Conservation (phyloP, 2,888 invertebrate genomes). For the Leucophora obtusa region DNA sequence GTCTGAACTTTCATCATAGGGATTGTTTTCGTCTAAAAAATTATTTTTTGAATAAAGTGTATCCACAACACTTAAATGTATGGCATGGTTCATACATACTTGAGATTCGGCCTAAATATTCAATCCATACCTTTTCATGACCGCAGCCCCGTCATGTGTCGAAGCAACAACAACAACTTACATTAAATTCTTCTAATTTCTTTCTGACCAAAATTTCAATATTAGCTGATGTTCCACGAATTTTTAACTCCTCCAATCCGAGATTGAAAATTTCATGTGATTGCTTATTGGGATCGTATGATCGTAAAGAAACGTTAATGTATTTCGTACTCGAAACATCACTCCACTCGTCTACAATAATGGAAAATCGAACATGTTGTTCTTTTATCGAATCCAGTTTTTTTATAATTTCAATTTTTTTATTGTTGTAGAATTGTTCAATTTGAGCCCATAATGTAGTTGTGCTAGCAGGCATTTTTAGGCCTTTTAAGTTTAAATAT, state of each 20-base stretch:
- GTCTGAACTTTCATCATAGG: neutral
- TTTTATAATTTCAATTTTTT: slow-evolving; percentile 5
- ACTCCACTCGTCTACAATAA: slow-evolving; percentile 12
- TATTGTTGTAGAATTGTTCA: neutral
- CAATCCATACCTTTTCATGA: slow-evolving; percentile 20
- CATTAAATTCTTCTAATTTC: slow-evolving; percentile 1
- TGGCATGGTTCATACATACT: slow-evolving; percentile 14
- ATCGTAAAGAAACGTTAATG: neutral
- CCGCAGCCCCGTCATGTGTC: too few species aligned
- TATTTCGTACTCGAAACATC: slow-evolving; percentile 1
- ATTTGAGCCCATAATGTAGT: neutral
- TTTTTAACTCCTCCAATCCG: neutral
- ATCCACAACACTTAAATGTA: slow-evolving; percentile 17
- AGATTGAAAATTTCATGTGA: slow-evolving; percentile 1
- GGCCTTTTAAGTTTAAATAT: slow-evolving; percentile 5
- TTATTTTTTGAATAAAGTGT: neutral
- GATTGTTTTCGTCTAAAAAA: neutral
- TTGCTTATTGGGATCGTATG: neutral
- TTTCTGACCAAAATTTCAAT: neutral
- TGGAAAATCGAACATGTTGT: slow-evolving; percentile 12
- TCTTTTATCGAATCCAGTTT: neutral
- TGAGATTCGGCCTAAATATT: slow-evolving; percentile 5
- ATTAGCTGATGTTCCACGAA: neutral
- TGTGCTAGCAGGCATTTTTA: slow-evolving; percentile 5
- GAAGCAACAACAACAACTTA: too few species aligned